Evolutionary conservation across 1,140 invertebrate genomes (phyloP).

Genomic region (Lucilia cuprina): DNA sequence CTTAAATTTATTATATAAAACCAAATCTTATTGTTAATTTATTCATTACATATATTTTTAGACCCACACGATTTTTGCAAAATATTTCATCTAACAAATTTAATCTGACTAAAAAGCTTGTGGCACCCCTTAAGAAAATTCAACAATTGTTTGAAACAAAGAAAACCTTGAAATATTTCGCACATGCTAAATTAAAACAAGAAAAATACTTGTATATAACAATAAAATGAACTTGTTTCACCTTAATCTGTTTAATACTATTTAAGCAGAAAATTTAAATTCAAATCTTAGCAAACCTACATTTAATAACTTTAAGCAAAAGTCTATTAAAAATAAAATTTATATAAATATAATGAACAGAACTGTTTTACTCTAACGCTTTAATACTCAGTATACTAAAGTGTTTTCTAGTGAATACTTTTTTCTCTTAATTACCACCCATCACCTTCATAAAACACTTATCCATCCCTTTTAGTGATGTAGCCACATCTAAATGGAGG

Average conservation of each 20-base stretch:
- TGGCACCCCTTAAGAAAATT: neutral
- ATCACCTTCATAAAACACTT: neutral
- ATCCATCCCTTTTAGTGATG: neutral
- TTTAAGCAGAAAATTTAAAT: neutral
- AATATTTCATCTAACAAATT: neutral
- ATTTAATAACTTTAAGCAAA: neutral
- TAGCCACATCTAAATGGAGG: neutral
- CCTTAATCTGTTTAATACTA: neutral
- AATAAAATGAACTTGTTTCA: neutral
- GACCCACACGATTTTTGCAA: neutral
- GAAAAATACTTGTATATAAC: neutral
- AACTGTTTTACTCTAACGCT: neutral
- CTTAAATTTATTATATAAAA: neutral
- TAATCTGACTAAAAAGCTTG: neutral
- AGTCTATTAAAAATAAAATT: neutral
- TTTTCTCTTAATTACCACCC: neutral
- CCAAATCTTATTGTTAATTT: neutral
- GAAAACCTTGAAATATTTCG: neutral
- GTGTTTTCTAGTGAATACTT: neutral
- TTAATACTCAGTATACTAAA: neutral
- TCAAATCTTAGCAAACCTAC: neutral
- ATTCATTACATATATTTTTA: neutral
- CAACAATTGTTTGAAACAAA: neutral
- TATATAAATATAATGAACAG: neutral
- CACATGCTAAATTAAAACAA: neutral